Base-by-base conservation (phyloP, 2,888 invertebrate species). In the Eupithecia centaureata region DNA sequence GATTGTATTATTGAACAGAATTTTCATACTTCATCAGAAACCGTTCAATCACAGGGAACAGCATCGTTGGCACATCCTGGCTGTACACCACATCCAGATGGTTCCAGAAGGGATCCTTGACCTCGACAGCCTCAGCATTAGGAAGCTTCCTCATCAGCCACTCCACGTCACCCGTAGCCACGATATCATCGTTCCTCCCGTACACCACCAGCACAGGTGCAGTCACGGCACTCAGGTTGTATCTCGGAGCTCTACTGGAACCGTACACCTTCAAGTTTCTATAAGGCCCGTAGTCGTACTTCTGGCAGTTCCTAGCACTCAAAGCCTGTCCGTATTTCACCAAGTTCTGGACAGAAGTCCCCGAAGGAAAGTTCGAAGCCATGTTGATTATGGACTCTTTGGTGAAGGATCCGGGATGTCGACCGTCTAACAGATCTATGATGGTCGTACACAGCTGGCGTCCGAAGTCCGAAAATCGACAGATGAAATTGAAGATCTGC, bases 141-240 rank as follows among this genome's bases (percentile, higher is more conserved):
- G 95, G 94, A n/a, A 96, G 82, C 63, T 91, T 84, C 0, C 80
- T 78, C 28, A 93, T 82, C 70, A 95, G 77, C 78, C 94, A 93
- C 52, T 91, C 79, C 1, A 95, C 93, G 63, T 96, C 95, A 79
- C 88, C 85, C 1, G 89, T 84, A 94, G 94, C 77, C 94, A 89
- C 94, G 91, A 95, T 82, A 94, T 96, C 77, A 93, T 95, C 90
- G 61, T 87, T 87, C 15, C 71, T 76, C 0, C 91, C 91, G 60
- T 87, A 88, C 27, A 91, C 72, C 1, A 82, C 71, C 3, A 90
- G 75, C 3, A 83, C 76, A 5, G 91, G 90, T 0, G 79, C 76
- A 0, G 77, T 82, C 12, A 82, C 80, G 7, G 85, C 83, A 67
- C 75, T 83, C 0, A 88, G 72, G 62, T 87, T 86, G 54, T 84